Evolutionary conservation across 2,888 invertebrate genomes (phyloP).

Genomic region (Scaeva pyrastri): DNA sequence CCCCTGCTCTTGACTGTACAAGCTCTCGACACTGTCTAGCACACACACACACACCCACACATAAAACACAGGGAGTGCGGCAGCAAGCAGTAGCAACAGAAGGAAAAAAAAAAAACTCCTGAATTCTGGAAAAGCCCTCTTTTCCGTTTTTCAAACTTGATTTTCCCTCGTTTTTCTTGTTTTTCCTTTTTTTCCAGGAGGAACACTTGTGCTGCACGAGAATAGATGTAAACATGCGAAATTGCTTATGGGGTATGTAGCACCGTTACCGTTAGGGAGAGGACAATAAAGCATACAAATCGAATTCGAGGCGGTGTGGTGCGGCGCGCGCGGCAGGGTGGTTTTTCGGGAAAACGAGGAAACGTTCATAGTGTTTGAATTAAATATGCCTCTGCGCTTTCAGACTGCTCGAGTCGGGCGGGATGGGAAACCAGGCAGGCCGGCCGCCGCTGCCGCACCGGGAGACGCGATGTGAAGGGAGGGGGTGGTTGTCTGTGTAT

Average conservation of each 20-base stretch:
- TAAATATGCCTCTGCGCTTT: slow-evolving; percentile 72
- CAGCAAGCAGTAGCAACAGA: neutral
- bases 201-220: slow-evolving; percentile 73
- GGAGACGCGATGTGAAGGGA: too few relatives aligned
- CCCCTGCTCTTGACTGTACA: neutral
- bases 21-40: slow-evolving; percentile 41
- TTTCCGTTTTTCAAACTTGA: slow-evolving; percentile 55
- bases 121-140: slow-evolving; percentile 76
- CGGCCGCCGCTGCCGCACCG: too few relatives aligned
- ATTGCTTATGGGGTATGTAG: slow-evolving; percentile 36
- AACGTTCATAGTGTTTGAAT: slow-evolving; percentile 68
- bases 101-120: slow-evolving; percentile 49
- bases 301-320: slow-evolving; percentile 45
- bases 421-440: neutral
- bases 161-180: slow-evolving; percentile 27
- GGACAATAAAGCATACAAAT: slow-evolving; percentile 74
- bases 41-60: too few relatives aligned
- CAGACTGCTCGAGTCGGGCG: neutral
- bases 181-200: slow-evolving; percentile 40
- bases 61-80: slow-evolving; percentile 55
- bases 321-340: neutral
- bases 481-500: slow-evolving; percentile 4
- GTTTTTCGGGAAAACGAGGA: slow-evolving; percentile 20
- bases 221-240: slow-evolving; percentile 72
- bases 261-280: slow-evolving; percentile 28